These are phyloP conservation scores for Cybosia mesomella DNA, from an alignment of 2,888 invertebrate genomes.

Conservation along the genomic window DNA sequence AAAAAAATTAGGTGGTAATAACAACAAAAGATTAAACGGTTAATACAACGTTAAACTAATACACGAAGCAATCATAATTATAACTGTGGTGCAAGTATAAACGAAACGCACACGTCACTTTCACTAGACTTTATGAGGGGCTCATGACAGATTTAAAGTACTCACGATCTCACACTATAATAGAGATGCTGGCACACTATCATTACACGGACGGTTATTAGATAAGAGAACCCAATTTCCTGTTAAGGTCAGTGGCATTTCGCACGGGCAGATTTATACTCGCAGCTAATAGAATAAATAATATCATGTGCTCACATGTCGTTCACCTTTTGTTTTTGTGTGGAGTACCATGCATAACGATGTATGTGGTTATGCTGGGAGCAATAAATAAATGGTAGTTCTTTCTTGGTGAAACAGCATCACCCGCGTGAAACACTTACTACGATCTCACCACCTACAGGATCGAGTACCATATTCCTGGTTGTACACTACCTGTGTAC, in stretches of 20 bases:
- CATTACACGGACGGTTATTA: conserved; percentile 39
- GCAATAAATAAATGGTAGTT: too few relatives aligned
- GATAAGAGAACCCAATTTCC: conserved; percentile 34
- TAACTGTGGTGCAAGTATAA: conserved; percentile 34
- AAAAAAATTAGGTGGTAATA: neutral
- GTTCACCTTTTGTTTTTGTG: neutral
- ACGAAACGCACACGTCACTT: conserved; percentile 49
- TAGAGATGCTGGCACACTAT: conserved; percentile 33
- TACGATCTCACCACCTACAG: too few relatives aligned
- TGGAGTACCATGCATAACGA: neutral
- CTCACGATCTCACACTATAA: conserved; percentile 40
- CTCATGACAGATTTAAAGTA: conserved; percentile 50
- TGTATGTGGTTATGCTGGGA: neutral
- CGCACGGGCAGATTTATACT: conserved; percentile 10
- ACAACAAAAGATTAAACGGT: conserved; percentile 22
- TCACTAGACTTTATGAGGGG: conserved; percentile 45
- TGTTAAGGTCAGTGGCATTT: conserved; percentile 26
- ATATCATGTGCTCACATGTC: neutral
- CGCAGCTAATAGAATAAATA: neutral
- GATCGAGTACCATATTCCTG: too few relatives aligned
- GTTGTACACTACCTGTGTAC: too few relatives aligned
- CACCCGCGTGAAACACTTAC: too few relatives aligned
- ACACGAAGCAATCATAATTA: conserved; percentile 35
- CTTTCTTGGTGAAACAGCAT: too few relatives aligned
- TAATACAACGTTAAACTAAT: conserved; percentile 21